Evolutionary conservation across 2,888 invertebrate species (phyloP), one percentile per base, ranked within the genome.

Genomic region (Liopterus haemorrhoidalis): DNA sequence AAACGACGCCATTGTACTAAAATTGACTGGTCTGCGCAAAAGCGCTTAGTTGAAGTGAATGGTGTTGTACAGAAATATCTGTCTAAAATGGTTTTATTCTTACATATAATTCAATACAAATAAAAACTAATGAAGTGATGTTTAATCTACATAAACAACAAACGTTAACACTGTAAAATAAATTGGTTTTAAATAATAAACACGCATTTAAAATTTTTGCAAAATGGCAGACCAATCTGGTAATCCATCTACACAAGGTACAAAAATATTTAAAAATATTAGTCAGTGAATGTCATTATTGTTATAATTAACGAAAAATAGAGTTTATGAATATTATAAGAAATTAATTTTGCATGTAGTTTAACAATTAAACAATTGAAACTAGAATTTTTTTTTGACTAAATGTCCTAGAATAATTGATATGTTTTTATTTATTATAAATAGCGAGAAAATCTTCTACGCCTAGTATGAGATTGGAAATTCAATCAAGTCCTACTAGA

Each of bases 221-320:
- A 71, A 67, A 74, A 82, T 82, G 82, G 81, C 81, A 74, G 81
- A 81, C 70, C 79, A 78, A 72, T 76, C 79, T 70, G 79, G 77
- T 69, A 76, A 80, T 71, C 76, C 79, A 62, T 74, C 79, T 65
- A 78, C 74, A 68, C 76, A 76, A 70, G 73, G 76, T 70, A 75
- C 36, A 12, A 8, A 38, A 21, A 15, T 16, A 37, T n/a, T n/a
- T 6, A 14, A 20, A 11, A 22, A 14, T 12, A 16, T 35, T 11
- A 18, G 31, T 31, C 14, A 12, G n/a, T 35, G 19, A 35, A 35
- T 32, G 16, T 35, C 16, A 3, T 11, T 35, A 9, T 16, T 19
- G 19, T 5, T 28, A 14, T 28, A 14, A 11, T 5, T 12, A 28
- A 14, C 6, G 28, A 28, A 28, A 6, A 14, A 28, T n/a, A 14